Conservation (phyloP, 2,888 invertebrate species). For the Sinodicranocentrus sp. region DNA sequence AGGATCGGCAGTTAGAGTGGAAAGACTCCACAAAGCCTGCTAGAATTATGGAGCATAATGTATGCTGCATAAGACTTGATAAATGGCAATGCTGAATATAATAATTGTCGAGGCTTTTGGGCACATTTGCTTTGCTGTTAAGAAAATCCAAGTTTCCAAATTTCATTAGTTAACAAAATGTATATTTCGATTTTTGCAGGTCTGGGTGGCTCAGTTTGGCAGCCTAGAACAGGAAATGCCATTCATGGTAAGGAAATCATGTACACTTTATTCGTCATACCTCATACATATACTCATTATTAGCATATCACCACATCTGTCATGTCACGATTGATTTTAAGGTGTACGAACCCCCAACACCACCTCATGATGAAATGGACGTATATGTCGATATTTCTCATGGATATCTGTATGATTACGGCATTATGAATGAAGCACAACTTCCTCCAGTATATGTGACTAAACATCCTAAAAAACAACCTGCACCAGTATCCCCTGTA, state of each 20-base stretch:
- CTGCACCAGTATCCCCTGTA: constrained; percentile 4
- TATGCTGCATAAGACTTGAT: constrained; percentile 4
- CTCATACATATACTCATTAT: too few relatives aligned
- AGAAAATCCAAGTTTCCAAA: not conserved
- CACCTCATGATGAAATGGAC: constrained; percentile 95
- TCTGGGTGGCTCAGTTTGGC: constrained; percentile 72
- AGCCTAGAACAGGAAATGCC: constrained; percentile 69
- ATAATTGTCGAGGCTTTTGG: constrained; percentile 4
- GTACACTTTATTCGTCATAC: not conserved
- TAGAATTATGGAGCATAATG: constrained; percentile 10
- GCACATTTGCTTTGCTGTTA: constrained; percentile 46
- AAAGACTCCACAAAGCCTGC: constrained; percentile 44
- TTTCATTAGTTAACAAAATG: constrained; percentile 70
- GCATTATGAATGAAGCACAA: constrained; percentile 87
- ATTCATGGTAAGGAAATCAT: constrained; percentile 73
- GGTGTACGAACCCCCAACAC: constrained; percentile 99
- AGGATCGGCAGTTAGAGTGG: constrained; percentile 32
- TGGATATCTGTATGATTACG: constrained; percentile 89
- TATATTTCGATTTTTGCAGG: constrained; percentile 77
- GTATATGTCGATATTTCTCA: constrained; percentile 90
- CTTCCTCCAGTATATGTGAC: constrained; percentile 86
- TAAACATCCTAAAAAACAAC: constrained; percentile 71
- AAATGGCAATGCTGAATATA: not conserved
- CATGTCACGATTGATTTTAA: constrained; percentile 78
- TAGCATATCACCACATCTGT: not conserved